These are phyloP conservation scores for Phalloptychus januarius DNA, from an alignment of 2,797 vertebrate species.

Conservation along the genomic window DNA sequence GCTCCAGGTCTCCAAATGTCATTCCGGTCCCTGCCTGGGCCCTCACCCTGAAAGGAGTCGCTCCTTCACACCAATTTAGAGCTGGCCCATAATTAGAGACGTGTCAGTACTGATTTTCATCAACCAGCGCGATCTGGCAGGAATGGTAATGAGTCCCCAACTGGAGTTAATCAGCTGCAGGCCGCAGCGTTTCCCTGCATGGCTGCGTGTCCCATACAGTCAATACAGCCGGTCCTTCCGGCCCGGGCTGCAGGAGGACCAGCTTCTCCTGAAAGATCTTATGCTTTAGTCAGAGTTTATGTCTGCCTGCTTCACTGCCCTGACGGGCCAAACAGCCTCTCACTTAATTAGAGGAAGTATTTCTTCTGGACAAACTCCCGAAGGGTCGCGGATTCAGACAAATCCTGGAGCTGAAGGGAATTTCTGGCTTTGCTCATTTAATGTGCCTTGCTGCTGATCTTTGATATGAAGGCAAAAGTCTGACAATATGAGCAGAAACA, in stretches of 20 bases:
- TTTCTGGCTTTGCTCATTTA: conserved; percentile 70
- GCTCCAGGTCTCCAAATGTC: conserved; percentile 46
- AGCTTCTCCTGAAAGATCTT: conserved; percentile 50
- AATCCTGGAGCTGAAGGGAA: conserved; percentile 65
- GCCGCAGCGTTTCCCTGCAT: conserved; percentile 23
- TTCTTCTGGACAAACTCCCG: conserved; percentile 66
- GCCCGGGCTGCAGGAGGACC: conserved; percentile 53
- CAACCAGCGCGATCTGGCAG: conserved; percentile 72
- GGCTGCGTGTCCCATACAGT: conserved; percentile 14
- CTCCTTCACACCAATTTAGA: conserved; percentile 64
- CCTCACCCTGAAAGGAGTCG: conserved; percentile 52
- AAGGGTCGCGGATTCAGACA: conserved; percentile 60
- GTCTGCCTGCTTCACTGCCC: conserved; percentile 46
- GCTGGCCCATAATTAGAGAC: conserved; percentile 73
- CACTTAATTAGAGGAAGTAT: conserved; percentile 74
- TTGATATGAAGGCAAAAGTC: conserved; percentile 49
- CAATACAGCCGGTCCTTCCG: conserved; percentile 6
- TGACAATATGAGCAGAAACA: conserved; percentile 33
- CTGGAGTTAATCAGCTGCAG: conserved; percentile 71
- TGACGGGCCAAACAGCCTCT: conserved; percentile 46
- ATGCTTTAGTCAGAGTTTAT: conserved; percentile 66
- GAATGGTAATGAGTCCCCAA: conserved; percentile 72
- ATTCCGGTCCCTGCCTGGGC: conserved; percentile 23
- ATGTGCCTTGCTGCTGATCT: conserved; percentile 55
- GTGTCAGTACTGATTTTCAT: conserved; percentile 76